Evolutionary conservation across 2,113 vertebrate genomes (phyloP).

Genomic region (Colinus virginianus): DNA sequence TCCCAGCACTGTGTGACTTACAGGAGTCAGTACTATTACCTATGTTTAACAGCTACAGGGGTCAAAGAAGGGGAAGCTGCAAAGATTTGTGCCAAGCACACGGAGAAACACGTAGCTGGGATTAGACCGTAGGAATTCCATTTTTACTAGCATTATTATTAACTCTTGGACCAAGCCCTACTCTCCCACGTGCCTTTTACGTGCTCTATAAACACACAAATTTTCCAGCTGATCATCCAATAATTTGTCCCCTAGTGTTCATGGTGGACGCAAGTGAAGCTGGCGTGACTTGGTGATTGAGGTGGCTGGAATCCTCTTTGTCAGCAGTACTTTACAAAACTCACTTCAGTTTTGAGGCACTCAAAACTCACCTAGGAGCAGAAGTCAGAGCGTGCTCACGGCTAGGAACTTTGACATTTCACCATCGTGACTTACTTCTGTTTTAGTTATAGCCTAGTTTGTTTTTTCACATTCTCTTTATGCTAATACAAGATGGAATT

Average conservation of each 20-base stretch:
- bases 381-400: neutral
- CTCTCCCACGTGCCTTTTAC: neutral
- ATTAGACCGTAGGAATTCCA: neutral
- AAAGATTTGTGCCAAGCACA: neutral
- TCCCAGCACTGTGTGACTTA: neutral
- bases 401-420: conserved; percentile 27
- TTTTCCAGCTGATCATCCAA: conserved; percentile 48
- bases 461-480: conserved; percentile 52
- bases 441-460: conserved; percentile 51
- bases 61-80: neutral
- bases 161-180: neutral
- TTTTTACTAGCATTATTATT: neutral
- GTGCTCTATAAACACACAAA: neutral
- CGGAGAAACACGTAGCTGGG: neutral
- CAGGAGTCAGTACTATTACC: neutral
- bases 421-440: neutral
- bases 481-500: conserved; percentile 60
- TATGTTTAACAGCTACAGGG: neutral
- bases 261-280: neutral
- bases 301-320: conserved; percentile 18
- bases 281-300: neutral
- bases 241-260: neutral
- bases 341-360: conserved; percentile 44
- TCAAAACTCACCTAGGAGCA: conserved; percentile 53
- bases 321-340: conserved; percentile 60